Conservation (phyloP, 1,140 invertebrate species). For the Fopius arisanus region DNA sequence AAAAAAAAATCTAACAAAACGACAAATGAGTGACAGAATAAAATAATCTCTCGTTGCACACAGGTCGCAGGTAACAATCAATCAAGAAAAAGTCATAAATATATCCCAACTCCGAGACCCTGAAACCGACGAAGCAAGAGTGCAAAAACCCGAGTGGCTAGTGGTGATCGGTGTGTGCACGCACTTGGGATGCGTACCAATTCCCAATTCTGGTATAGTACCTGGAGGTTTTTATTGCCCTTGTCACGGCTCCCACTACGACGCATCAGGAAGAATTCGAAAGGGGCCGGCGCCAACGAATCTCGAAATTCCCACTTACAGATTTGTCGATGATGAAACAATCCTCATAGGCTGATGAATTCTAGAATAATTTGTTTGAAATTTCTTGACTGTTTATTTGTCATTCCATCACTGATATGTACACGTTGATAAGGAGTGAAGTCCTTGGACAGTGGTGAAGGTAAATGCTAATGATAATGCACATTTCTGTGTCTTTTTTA, state of each 20-base stretch:
- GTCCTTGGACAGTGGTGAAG: not conserved
- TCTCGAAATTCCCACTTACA: slow-evolving; percentile 80
- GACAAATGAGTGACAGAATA: not conserved
- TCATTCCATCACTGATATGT: slow-evolving; percentile 4
- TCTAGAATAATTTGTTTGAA: not conserved
- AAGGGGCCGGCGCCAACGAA: slow-evolving; percentile 89
- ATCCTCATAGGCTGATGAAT: slow-evolving; percentile 29
- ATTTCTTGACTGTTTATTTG: not conserved
- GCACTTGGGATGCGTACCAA: slow-evolving; percentile 87
- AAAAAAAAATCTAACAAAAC: not conserved
- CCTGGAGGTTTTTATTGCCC: slow-evolving; percentile 87
- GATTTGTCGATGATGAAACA: slow-evolving; percentile 62
- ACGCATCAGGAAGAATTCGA: slow-evolving; percentile 81
- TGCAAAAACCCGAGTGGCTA: slow-evolving; percentile 75
- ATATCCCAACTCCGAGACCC: slow-evolving; percentile 78
- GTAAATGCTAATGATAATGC: slow-evolving; percentile 1
- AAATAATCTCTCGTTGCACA: not conserved
- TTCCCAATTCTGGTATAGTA: slow-evolving; percentile 79
- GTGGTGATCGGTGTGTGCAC: slow-evolving; percentile 88
- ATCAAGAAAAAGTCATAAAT: slow-evolving; percentile 70
- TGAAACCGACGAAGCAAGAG: slow-evolving; percentile 71
- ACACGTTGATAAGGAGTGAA: not conserved
- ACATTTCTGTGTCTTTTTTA: not conserved
- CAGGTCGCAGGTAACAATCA: slow-evolving; percentile 67
- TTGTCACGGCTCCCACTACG: slow-evolving; percentile 93